phyloP scores from a whole-genome alignment of 2,797 vertebrate species.

The Phataginus tricuspis region DNA sequence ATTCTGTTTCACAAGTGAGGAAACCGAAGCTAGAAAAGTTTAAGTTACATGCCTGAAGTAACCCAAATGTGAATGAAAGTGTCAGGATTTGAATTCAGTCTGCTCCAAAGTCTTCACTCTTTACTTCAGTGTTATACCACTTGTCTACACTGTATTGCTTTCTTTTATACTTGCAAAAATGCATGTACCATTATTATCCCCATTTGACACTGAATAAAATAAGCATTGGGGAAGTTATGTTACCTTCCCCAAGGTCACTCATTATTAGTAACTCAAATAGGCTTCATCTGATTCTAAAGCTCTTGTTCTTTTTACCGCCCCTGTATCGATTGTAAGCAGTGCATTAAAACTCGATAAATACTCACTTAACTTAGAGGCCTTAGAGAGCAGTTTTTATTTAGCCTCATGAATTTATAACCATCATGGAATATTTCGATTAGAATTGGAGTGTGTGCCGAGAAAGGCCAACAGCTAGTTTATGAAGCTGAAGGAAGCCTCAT shows the following conservation, averaged over 20 bases:
- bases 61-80: neutral
- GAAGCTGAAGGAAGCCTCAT: neutral
- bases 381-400: slow-evolving; percentile 22
- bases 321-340: neutral
- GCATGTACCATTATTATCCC: neutral
- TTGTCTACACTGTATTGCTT: neutral
- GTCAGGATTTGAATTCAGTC: neutral
- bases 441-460: neutral
- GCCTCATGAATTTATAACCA: neutral
- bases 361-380: neutral
- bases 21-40: neutral
- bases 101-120: neutral
- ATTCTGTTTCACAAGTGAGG: neutral
- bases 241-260: neutral
- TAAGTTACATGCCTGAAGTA: neutral
- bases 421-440: neutral
- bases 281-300: neutral
- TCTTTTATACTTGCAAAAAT: neutral
- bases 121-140: neutral
- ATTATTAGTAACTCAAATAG: neutral
- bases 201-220: neutral
- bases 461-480: neutral
- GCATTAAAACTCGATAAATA: neutral
- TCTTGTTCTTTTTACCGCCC: neutral
- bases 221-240: neutral